Base-by-base conservation (phyloP, 1,140 invertebrate genomes). In the Saccostrea echinata region DNA sequence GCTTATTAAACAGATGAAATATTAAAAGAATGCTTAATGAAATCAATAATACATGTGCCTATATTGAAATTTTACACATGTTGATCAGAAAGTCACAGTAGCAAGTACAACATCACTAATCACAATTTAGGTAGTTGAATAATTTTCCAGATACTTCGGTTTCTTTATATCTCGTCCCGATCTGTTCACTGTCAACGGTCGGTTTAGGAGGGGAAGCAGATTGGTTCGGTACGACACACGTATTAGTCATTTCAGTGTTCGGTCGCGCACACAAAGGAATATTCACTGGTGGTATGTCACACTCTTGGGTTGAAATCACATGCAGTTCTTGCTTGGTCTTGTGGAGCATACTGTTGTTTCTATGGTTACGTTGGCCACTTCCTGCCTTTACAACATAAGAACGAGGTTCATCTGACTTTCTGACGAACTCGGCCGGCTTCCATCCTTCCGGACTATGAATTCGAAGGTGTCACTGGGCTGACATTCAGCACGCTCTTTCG, bases 361-460 rank as follows among this genome's bases (percentile, higher is more conserved):
- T 81, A 3, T 52, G 51, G 21, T 86, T 82, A 3, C 21, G 16
- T 27, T 52, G 27, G 33, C 71, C 86, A 43, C 76, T 86, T 1
- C 86, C 86, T 12, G 76, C 86, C 43, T 86, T 61, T 3, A 86
- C 86, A 57, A 86, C n/a, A 13, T 86, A 1, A 8, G n/a, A n/a
- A n/a, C n/a, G n/a, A n/a, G n/a, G n/a, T n/a, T 57, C 18, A 24
- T 51, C 21, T n/a, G 86, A 12, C 9, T 33, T 21, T 18, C 18
- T n/a, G 8, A 87, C 55, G 24, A 61, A 61, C 35, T 82, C 80
- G 27, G 86, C 86, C 27, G 86, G 86, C 82, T 87, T 33, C 86
- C 80, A 87, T 83, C 86, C 76, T n/a, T 83, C 51, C 3, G 52
- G 27, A 24, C 80, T 83, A 30, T 83, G 18, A 43, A 87, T 83